Evolutionary conservation across 2,888 invertebrate species (phyloP).

Genomic region (Torymus texanus): DNA sequence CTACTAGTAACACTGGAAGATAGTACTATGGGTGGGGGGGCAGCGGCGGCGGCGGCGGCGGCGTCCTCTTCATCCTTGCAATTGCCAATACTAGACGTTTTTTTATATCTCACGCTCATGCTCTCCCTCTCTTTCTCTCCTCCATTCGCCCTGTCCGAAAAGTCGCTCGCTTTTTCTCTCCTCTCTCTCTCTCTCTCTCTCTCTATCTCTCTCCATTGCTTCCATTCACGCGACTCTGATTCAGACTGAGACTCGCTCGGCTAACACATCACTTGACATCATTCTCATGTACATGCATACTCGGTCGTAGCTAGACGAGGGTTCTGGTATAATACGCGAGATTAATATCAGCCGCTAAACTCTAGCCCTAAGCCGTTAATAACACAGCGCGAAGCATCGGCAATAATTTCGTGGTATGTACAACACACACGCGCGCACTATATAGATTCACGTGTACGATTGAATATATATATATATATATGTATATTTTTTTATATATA

Average conservation of each 20-base stretch:
- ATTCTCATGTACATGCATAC: slow-evolving; percentile 52
- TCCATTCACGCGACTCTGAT: slow-evolving; percentile 52
- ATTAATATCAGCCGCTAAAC: slow-evolving; percentile 64
- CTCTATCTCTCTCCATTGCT: slow-evolving; percentile 52
- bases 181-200: slow-evolving; percentile 49
- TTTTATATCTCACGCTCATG: slow-evolving; percentile 48
- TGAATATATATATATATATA: slow-evolving; percentile 53
- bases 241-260: slow-evolving; percentile 38
- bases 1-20: slow-evolving; percentile 74
- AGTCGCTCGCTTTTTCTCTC: slow-evolving; percentile 1
- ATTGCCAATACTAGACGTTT: slow-evolving; percentile 28
- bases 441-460: slow-evolving; percentile 52
- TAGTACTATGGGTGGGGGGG: slow-evolving; percentile 63
- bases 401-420: slow-evolving; percentile 66
- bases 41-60: slow-evolving; percentile 47
- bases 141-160: slow-evolving; percentile 26
- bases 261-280: slow-evolving; percentile 48
- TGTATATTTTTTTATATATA: slow-evolving; percentile 21
- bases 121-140: slow-evolving; percentile 37
- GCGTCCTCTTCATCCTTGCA: slow-evolving; percentile 55
- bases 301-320: slow-evolving; percentile 60
- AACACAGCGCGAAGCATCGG: slow-evolving; percentile 68
- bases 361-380: slow-evolving; percentile 59
- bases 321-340: slow-evolving; percentile 63
- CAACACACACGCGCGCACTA: slow-evolving; percentile 67